Base-by-base conservation (phyloP, 2,888 invertebrate genomes). In the Idaea aversata region DNA sequence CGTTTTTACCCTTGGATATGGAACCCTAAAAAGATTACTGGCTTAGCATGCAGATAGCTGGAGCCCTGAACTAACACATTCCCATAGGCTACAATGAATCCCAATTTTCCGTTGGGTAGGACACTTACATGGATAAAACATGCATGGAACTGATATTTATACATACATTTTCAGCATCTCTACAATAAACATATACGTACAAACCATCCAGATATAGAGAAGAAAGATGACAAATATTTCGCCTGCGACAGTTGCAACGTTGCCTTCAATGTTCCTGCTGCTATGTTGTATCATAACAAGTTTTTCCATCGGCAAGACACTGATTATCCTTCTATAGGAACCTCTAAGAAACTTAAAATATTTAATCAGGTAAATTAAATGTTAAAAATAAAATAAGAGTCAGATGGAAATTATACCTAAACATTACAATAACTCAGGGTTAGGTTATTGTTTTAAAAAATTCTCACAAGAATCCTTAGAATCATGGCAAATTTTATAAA, bases 211-310 rank as follows among this genome's bases (percentile, higher is more conserved):
- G 72, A 75, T 6, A 74, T 74, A 65, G 76, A 76, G 61, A 73
- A 74, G 10, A 72, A n/a, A 25, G 76, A 79, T 59, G 73, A 78
- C 2, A 84, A 72, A n/a, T 73, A 76, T 25, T 89, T 91, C 62
- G 86, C 85, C 38, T 95, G 95, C 78, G 90, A 93, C 64, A 88
- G 90, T 62, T 95, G 95, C 74, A 85, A 91, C 72, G 94, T 94
- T 10, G 83, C 92, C 65, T 95, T 95, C 81, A 93, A 90, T 75
- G 84, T 92, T 47, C 82, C 91, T 4, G 88, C 93, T 60, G 95
- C 95, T 0, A 92, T 94, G 80, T 80, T 93, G 65, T 94, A 95
- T 77, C 95, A 95, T 75, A 93, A 91, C 65, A 91, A 88, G 70
- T 93, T 89, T 70, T 93, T 88, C 68, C 93, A 93, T 77, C 81